Base-by-base conservation (phyloP, 2,113 vertebrate species). In the Corythoichthys haematopterus region DNA sequence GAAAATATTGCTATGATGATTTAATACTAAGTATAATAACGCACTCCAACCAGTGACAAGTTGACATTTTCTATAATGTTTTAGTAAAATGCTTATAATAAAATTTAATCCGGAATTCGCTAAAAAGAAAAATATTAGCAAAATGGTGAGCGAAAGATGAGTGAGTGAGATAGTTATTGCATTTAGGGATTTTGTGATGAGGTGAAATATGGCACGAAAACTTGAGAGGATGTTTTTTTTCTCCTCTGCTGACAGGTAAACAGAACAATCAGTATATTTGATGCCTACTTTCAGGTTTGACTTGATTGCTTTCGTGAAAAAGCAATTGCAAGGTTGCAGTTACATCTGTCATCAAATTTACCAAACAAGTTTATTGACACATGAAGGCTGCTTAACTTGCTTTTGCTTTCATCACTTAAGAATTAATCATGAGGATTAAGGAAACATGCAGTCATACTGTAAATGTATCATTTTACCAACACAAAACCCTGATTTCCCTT, bases 201-300 rank as follows among this genome's bases (percentile, higher is more conserved):
- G 65, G 75, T 71, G 52, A 75, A 60, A 63, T 14, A 2, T 70
- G 51, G 68, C 58, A 55, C 47, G n/a, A 55, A 68, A 57, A 62
- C 51, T 64, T 61, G 0, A 11, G 13, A 47, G 45, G 64, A 40
- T 55, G 55, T 43, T 43, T 46, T 38, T 35, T 60, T 68, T 65
- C 28, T 57, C 66, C 76, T 73, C 55, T 81, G 70, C 66, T 82
- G 74, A 77, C 76, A 56, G 63, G 20, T 57, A 14, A 81, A 36
- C 74, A 61, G 72, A 73, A 50, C 46, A 69, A 16, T 7, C 45
- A 66, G 33, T 67, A 36, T 80, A 81, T 74, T 84, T 89, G 74
- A 79, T 75, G 75, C 36, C 59, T 76, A 58, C 47, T 74, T 64
- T 78, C 59, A 33, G 57, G 48, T 55, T 68, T 70, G 65, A 72